Evolutionary conservation across 2,888 invertebrate genomes (phyloP).

Genomic region (Amphimallon solstitiale): DNA sequence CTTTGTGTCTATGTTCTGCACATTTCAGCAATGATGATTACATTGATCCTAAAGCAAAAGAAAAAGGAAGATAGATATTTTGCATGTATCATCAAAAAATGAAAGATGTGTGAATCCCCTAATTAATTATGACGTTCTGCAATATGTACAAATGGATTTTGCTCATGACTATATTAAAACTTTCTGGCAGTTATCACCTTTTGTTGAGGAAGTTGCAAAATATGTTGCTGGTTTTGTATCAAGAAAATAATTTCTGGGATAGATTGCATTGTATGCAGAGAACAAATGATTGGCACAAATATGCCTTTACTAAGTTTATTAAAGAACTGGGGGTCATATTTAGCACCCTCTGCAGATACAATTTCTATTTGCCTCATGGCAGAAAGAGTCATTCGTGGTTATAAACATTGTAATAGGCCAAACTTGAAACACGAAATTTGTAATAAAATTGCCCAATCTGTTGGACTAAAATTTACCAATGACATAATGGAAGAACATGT

Average conservation of each 20-base stretch:
- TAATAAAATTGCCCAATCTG: constrained; percentile 1
- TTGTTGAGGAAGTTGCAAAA: constrained; percentile 3
- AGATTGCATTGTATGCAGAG: neutral
- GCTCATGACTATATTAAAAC: neutral
- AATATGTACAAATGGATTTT: neutral
- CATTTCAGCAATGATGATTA: no score
- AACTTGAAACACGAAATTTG: neutral
- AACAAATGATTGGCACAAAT: neutral
- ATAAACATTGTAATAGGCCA: neutral
- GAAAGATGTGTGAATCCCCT: neutral
- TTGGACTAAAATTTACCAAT: neutral
- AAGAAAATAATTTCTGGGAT: neutral
- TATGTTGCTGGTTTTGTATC: constrained; percentile 1
- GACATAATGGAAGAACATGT: neutral
- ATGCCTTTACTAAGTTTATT: neutral
- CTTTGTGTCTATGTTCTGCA: no score
- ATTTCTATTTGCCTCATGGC: constrained; percentile 1
- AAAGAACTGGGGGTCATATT: constrained; percentile 3
- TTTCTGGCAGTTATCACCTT: neutral
- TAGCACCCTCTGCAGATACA: neutral
- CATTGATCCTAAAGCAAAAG: no score
- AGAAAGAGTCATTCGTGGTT: neutral
- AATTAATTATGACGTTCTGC: neutral
- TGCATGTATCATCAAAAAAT: constrained; percentile 2
- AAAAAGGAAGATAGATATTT: no score